Conservation (phyloP, 2,113 vertebrate species). For the Oophaga pumilio region DNA sequence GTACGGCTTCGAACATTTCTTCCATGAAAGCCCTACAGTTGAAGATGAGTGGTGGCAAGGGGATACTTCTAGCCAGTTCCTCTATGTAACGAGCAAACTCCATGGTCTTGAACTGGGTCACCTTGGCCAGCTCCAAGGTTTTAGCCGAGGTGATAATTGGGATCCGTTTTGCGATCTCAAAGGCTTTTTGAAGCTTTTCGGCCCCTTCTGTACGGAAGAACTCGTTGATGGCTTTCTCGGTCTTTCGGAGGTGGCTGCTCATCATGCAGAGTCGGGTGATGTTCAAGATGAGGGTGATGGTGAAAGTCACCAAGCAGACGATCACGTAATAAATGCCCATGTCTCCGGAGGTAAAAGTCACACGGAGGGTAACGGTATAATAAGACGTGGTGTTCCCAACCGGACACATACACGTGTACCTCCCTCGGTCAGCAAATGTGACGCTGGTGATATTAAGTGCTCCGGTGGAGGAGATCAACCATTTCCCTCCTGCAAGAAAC, state of each 20-base stretch:
- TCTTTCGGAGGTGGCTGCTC: conserved; percentile 92
- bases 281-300: conserved; percentile 87
- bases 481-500: conserved; percentile 77
- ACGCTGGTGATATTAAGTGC: conserved; percentile 86
- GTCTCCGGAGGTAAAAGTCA: conserved; percentile 83
- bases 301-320: conserved; percentile 88
- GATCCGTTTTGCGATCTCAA: conserved; percentile 93
- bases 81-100: conserved; percentile 94
- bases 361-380: conserved; percentile 85
- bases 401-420: conserved; percentile 80
- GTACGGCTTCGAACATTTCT: conserved; percentile 78
- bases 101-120: conserved; percentile 92
- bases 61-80: conserved; percentile 90
- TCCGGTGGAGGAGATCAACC: conserved; percentile 75
- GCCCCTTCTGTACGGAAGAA: conserved; percentile 93
- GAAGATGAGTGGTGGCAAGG: conserved; percentile 88
- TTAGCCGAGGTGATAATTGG: conserved; percentile 92
- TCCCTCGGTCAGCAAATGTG: conserved; percentile 85
- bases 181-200: conserved; percentile 93
- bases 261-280: conserved; percentile 91
- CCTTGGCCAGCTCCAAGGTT: conserved; percentile 90
- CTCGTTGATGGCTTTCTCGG: conserved; percentile 91
- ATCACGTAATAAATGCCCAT: conserved; percentile 89
- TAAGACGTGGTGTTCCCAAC: conserved; percentile 62
- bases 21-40: conserved; percentile 81